phyloP scores from a whole-genome alignment of 2,797 vertebrate genomes.

The Enteromius mattozi region DNA sequence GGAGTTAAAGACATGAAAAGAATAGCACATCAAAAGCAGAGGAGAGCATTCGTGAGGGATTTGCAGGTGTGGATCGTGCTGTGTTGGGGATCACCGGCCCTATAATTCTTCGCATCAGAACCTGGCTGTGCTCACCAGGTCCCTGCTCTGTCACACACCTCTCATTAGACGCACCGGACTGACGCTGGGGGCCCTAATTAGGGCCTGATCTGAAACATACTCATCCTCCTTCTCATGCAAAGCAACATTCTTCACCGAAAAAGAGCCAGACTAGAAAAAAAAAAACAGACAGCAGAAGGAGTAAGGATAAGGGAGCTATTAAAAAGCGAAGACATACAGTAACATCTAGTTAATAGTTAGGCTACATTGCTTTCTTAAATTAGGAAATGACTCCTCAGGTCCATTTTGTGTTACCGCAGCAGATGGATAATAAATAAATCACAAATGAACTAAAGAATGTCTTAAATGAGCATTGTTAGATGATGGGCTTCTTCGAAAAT shows the following conservation, averaged over 20 bases:
- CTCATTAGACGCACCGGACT: slow-evolving; percentile 78
- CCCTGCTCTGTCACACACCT: slow-evolving; percentile 69
- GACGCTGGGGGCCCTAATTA: slow-evolving; percentile 77
- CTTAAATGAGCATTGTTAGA: not conserved
- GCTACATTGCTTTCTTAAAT: slow-evolving; percentile 18
- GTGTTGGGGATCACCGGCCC: slow-evolving; percentile 65
- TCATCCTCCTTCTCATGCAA: slow-evolving; percentile 64
- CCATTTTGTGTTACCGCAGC: not conserved
- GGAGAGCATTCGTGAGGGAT: slow-evolving; percentile 78
- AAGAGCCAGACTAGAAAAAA: slow-evolving; percentile 3
- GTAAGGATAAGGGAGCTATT: not conserved
- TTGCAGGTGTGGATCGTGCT: slow-evolving; percentile 77
- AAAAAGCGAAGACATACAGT: not conserved
- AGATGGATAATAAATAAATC: not conserved
- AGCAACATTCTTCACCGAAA: slow-evolving; percentile 37
- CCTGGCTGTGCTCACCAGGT: slow-evolving; percentile 55
- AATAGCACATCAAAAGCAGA: slow-evolving; percentile 83
- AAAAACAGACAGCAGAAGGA: slow-evolving; percentile 21
- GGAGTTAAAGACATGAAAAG: slow-evolving; percentile 80
- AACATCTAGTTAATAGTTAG: slow-evolving; percentile 29
- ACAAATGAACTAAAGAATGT: not conserved
- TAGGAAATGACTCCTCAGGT: not conserved
- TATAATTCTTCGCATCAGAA: slow-evolving; percentile 51
- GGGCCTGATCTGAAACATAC: slow-evolving; percentile 75
- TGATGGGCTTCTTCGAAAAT: slow-evolving; percentile 11